phyloP scores from a whole-genome alignment of 37 sponge, comb jelly and placozoan species.

The Diacarnus erythraeanus region DNA sequence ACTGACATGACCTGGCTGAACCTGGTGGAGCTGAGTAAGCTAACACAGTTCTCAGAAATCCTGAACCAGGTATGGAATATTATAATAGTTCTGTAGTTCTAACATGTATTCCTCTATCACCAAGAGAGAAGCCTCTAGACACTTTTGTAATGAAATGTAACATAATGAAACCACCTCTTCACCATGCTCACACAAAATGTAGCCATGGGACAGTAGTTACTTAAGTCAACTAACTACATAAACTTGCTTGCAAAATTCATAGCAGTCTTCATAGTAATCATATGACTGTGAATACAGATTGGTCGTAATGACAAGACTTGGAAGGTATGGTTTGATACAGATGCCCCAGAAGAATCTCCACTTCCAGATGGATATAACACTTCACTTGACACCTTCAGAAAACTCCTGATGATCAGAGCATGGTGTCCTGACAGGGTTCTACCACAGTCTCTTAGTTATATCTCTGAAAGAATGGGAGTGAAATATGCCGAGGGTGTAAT shows the following conservation, averaged over 20 bases:
- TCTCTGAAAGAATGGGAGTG: conserved; percentile 88
- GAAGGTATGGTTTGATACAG: conserved; percentile 98
- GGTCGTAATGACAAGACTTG: conserved; percentile 94
- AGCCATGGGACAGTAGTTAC: too few species aligned
- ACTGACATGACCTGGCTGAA: conserved; percentile 99
- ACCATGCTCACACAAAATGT: too few species aligned
- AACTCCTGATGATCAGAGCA: conserved; percentile 90
- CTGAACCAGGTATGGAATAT: conserved; percentile 70
- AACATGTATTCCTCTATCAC: neutral
- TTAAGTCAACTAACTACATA: too few species aligned
- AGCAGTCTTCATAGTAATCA: too few species aligned
- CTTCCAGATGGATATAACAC: conserved; percentile 95
- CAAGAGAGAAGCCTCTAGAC: too few species aligned
- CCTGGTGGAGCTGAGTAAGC: conserved; percentile 93
- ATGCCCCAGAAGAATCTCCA: conserved; percentile 92
- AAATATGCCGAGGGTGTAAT: conserved; percentile 98
- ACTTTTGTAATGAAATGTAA: neutral
- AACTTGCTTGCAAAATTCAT: too few species aligned
- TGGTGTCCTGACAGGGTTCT: conserved; percentile 98
- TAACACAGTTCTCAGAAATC: conserved; percentile 96
- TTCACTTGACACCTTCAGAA: conserved; percentile 93
- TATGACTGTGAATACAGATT: too few species aligned
- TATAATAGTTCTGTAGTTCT: neutral
- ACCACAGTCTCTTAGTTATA: conserved; percentile 95
- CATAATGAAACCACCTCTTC: too few species aligned